These are phyloP conservation scores for Lysiphlebus fabarum DNA, from an alignment of 1,140 invertebrate genomes.

Conservation along the genomic window DNA sequence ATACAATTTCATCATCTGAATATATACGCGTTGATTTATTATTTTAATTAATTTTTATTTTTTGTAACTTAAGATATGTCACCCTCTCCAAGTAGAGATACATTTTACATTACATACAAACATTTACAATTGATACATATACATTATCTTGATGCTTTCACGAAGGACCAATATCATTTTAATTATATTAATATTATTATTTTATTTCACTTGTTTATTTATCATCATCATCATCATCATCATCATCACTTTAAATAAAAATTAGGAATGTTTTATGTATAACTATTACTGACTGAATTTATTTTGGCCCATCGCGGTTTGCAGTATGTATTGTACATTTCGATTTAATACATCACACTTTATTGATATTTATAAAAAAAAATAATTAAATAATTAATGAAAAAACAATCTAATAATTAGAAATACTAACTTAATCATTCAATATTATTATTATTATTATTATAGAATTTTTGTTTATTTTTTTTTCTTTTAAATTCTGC, in stretches of 20 bases:
- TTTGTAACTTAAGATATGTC: constrained; percentile 30
- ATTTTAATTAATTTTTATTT: background rate
- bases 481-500: too few relatives aligned
- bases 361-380: background rate
- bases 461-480: too few relatives aligned
- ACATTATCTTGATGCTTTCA: constrained; percentile 24
- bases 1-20: constrained; percentile 6
- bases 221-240: too few relatives aligned
- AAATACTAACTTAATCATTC: too few relatives aligned
- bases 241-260: too few relatives aligned
- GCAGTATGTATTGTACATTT: background rate
- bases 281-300: too few relatives aligned
- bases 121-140: constrained; percentile 54
- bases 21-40: background rate
- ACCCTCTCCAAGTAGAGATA: constrained; percentile 43
- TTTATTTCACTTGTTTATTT: too few relatives aligned
- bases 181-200: background rate
- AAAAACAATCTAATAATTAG: too few relatives aligned
- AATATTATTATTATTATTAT: too few relatives aligned
- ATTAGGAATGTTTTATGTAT: too few relatives aligned
- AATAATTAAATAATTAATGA: too few relatives aligned
- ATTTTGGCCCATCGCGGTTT: too few relatives aligned
- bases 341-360: background rate
- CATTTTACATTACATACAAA: constrained; percentile 54
- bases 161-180: constrained; percentile 16